Base-by-base conservation (phyloP, 1,140 invertebrate genomes). In the Zeugodacus cucurbitae region DNA sequence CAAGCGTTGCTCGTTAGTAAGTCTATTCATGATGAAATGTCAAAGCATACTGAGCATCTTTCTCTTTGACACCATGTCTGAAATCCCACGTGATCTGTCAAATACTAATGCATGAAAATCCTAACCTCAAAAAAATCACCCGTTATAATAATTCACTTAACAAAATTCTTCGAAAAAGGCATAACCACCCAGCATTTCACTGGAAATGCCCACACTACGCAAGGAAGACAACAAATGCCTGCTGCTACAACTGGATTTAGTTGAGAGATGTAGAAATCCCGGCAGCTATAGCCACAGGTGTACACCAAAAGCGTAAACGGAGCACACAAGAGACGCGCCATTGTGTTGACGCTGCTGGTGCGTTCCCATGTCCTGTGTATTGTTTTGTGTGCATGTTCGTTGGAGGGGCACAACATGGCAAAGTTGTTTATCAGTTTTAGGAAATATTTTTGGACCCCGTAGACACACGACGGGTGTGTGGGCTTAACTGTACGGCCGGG, bases 341-440 rank as follows among this genome's bases (percentile, higher is more conserved):
- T 82, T 17, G 41, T 82, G n/a, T 48, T 82, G 41, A n/a, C 37
- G 74, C 41, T 54, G 41, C 41, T 29, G 41, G n/a, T 82, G n/a
- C 74, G 64, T 6, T 26, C 11, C 32, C 64, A 26, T 26, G n/a
- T 62, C 7, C 58, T 62, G 58, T 62, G 58, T 62, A 62, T 62
- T 22, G 22, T n/a, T 62, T 22, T 62, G n/a, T 62, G 48, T 14
- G n/a, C n/a, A 20, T 78, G n/a, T 82, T 82, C n/a, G 70, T 41
- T 78, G 37, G 70, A 22, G 7, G 37, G 37, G n/a, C 70, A 78
- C 70, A 78, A 22, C 70, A 41, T 37, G 26, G 74, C 74, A n/a
- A 41, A 82, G n/a, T 82, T 82, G 74, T 82, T 82, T 48, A 82
- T 82, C 74, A 48, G 74, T 82, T 82, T 82, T 74, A 44, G 74